Percentiles rank a stretch among this genome's conserved stretches.
Conservation (phyloP, 2,113 vertebrate genomes). For the Rhodinocichla rosea region DNA sequence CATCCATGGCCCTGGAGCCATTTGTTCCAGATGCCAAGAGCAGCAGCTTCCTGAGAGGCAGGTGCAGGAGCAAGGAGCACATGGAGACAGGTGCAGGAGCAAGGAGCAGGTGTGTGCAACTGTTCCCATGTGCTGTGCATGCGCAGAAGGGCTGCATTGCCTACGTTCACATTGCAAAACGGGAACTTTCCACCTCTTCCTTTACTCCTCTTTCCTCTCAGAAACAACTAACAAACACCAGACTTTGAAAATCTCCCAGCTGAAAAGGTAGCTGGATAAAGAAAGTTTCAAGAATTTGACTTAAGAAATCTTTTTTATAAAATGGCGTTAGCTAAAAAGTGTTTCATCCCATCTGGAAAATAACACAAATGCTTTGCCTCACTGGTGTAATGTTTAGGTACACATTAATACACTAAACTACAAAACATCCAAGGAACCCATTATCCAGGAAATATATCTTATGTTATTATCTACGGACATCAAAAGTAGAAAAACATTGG, state of each 20-base stretch:
- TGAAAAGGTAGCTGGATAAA: not conserved
- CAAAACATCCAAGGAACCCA: not conserved
- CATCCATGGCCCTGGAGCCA: not conserved
- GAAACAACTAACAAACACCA: not conserved
- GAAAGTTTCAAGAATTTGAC: not conserved
- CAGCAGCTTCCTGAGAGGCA: not conserved
- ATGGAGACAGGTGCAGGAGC: too few relatives aligned
- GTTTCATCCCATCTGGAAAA: not conserved
- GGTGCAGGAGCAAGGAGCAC: not conserved
- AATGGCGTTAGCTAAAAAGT: not conserved
- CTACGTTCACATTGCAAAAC: not conserved
- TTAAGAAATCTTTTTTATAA: not conserved
- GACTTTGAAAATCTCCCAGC: not conserved
- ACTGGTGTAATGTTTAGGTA: not conserved
- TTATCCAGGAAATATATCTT: not conserved
- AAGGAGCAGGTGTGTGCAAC: not conserved
- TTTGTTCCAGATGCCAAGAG: not conserved
- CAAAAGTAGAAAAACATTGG: not conserved
- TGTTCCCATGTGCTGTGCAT: not conserved
- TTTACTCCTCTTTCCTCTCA: not conserved
- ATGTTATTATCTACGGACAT: not conserved
- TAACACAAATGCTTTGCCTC: not conserved
- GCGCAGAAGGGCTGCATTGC: rapidly evolving
- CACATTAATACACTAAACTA: not conserved
- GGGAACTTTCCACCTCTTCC: not conserved